Conservation (phyloP, 2,888 invertebrate genomes). For the Physocephala rufipes region DNA sequence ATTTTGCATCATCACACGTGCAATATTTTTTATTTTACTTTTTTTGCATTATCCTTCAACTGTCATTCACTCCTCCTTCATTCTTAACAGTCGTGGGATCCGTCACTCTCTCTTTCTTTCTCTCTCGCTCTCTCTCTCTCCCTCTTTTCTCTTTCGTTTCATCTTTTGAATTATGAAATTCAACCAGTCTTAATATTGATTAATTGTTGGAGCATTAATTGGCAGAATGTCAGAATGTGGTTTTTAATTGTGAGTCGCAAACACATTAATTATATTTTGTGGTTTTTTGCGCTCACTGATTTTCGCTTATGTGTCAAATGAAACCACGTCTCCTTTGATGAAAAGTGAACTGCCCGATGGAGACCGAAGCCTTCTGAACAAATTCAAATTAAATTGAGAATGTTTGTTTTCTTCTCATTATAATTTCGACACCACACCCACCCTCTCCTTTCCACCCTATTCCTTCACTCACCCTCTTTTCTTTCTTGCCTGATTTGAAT, state of each 20-base stretch:
- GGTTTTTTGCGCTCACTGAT: no score
- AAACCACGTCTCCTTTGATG: no score
- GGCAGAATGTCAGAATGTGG: conserved; percentile 43
- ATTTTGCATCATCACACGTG: conserved; percentile 42
- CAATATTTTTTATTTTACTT: conserved; percentile 12
- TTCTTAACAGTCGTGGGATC: conserved; percentile 50
- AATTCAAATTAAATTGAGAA: no score
- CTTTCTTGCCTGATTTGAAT: not conserved
- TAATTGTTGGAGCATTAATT: conserved; percentile 50
- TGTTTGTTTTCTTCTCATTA: no score
- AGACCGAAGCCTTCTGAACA: no score
- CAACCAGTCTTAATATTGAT: conserved; percentile 45
- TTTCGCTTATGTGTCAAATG: no score
- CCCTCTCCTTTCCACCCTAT: not conserved
- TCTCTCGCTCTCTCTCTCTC: not conserved
- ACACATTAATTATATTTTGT: no score
- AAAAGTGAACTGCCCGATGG: no score
- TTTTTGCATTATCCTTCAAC: not conserved
- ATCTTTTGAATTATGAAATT: not conserved
- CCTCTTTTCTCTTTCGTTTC: not conserved
- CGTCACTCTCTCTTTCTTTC: not conserved
- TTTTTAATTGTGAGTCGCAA: conserved; percentile 31
- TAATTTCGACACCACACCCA: no score
- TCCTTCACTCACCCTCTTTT: conserved; percentile 10
- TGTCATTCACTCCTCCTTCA: conserved; percentile 26